Evolutionary conservation across 2,113 vertebrate genomes (phyloP), one percentile per base, ranked within the genome.

Genomic region (Takifugu flavidus): DNA sequence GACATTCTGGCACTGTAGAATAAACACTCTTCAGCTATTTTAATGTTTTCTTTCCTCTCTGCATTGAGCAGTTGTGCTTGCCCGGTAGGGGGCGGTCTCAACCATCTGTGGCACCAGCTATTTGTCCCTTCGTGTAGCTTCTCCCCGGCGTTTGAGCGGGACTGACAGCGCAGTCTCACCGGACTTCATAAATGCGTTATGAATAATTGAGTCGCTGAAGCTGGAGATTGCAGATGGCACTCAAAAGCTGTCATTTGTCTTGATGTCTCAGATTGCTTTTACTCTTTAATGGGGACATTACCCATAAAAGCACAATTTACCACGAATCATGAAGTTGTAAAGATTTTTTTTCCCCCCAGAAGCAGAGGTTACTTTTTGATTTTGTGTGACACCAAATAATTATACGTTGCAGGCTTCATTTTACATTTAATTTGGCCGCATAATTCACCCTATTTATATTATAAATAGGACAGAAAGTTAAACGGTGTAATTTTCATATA

Each of bases 201-300:
- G 86, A 91, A 91, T 91, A 89, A 91, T 91, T 90, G 87, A 90
- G 86, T 88, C 86, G 83, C 88, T 81, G 84, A 88, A 85, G 82
- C 82, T 88, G 2, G 70, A 88, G 88, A 90, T 87, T 91, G 88
- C 87, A 89, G 84, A 89, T 85, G 86, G 89, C 88, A 89, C 85
- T 89, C 82, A 78, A 85, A 87, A 77, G 72, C 87, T 86, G 85
- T 90, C 88, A 88, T 86, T 89, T 89, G 85, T 90, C 86, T 86
- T 89, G 88, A 89, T 79, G 73, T 88, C 78, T 87, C 81, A 69
- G 77, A 89, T 89, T 84, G 85, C 74, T 78, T 90, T 89, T 88
- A 88, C 80, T 85, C 85, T 90, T 90, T 89, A 86, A 89, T 89
- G 88, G 83, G 70, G 65, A 81, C 88, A 89, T 88, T 89, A 88